Evolutionary conservation across 2,888 invertebrate genomes (phyloP).

Genomic region (Eupithecia inturbata): DNA sequence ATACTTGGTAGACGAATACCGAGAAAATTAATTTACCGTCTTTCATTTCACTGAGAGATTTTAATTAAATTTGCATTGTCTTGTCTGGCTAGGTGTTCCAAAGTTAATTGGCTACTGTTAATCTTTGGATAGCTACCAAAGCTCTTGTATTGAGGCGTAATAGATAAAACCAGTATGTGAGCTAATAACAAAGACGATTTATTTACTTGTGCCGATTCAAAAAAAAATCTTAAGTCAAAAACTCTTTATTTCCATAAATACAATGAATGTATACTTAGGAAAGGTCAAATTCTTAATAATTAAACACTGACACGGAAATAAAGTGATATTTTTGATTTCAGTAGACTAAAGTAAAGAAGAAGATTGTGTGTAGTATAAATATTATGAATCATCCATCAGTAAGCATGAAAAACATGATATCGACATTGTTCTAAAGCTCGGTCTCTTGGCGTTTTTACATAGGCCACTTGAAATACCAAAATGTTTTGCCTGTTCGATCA

Average conservation of each 20-base stretch:
- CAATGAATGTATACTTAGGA: too few relatives aligned
- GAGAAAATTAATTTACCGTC: constrained; percentile 23
- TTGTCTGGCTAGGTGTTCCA: background rate
- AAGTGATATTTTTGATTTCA: too few relatives aligned
- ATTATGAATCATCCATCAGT: background rate
- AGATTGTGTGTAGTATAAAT: background rate
- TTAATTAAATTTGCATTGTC: constrained; percentile 43
- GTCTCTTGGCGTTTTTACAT: constrained; percentile 39
- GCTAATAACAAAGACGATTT: background rate
- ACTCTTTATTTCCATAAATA: too few relatives aligned
- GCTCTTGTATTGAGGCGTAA: background rate
- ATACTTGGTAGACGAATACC: constrained; percentile 29
- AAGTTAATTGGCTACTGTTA: background rate
- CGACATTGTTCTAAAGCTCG: background rate
- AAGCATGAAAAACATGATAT: background rate
- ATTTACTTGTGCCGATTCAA: background rate
- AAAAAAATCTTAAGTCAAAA: too few relatives aligned
- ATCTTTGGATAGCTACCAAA: background rate
- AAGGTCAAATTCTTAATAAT: too few relatives aligned
- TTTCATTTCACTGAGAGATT: constrained; percentile 21
- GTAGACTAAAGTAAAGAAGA: too few relatives aligned
- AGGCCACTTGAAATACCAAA: constrained; percentile 64
- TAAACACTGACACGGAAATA: too few relatives aligned
- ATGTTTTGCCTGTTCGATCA: constrained; percentile 71
- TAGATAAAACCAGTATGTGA: background rate